These are phyloP conservation scores for Macroglossus sobrinus DNA, from an alignment of 2,113 vertebrate genomes.

Conservation along the genomic window DNA sequence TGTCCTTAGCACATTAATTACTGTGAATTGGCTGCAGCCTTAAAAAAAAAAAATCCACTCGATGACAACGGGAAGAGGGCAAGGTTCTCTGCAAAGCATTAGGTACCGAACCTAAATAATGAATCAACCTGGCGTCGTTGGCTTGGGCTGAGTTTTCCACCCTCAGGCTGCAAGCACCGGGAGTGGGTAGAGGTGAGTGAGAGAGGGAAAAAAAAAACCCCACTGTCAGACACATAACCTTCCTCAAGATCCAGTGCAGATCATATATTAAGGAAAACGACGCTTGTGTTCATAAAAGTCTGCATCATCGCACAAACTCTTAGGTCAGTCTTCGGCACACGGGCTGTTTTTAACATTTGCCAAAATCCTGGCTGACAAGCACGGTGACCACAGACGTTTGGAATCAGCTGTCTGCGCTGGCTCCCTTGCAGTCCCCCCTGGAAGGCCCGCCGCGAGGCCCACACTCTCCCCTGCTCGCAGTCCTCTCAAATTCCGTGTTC, in stretches of 20 bases:
- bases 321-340: background rate
- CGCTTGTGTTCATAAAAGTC: background rate
- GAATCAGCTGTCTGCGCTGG: background rate
- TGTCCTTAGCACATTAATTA: conserved; percentile 83
- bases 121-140: background rate
- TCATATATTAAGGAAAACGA: background rate
- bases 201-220: background rate
- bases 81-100: conserved; percentile 46
- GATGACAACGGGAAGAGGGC: background rate
- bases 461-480: background rate
- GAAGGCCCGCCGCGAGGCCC: background rate
- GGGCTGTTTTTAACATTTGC: background rate
- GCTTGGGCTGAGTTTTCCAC: background rate
- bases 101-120: conserved; percentile 36
- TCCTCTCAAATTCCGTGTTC: background rate
- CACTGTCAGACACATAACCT: background rate
- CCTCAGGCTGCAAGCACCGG: background rate
- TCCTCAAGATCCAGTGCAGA: background rate
- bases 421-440: background rate
- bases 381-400: background rate
- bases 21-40: conserved; percentile 76
- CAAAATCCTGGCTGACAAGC: background rate
- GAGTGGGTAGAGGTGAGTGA: background rate
- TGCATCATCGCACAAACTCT: background rate
- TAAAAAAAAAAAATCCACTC: conserved; percentile 71